phyloP scores from a whole-genome alignment of 2,797 vertebrate genomes.

The Sebastes elongatus region DNA sequence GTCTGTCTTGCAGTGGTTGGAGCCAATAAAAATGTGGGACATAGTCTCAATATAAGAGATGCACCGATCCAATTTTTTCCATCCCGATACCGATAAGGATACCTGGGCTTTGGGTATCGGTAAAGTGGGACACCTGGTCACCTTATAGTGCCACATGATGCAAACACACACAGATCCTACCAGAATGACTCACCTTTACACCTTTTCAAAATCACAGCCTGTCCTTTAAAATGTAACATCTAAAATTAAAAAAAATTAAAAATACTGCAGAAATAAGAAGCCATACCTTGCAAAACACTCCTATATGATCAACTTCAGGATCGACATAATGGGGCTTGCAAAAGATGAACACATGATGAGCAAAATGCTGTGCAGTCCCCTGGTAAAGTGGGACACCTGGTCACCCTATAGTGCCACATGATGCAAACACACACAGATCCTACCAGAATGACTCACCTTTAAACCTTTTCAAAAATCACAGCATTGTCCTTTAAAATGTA shows the following conservation, averaged over 20 bases:
- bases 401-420: no score
- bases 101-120: no score
- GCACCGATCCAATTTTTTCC: no score
- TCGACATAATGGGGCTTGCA: not conserved
- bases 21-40: no score
- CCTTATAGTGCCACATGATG: no score
- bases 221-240: not conserved
- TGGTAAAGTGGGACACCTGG: no score
- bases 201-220: not conserved
- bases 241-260: not conserved
- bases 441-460: constrained; percentile 16
- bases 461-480: not conserved
- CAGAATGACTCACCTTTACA: constrained; percentile 21
- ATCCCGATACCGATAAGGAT: no score
- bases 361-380: no score
- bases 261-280: not conserved
- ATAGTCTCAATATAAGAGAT: no score
- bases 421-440: not conserved
- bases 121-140: no score
- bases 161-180: not conserved
- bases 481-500: not conserved
- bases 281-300: not conserved
- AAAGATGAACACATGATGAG: not conserved
- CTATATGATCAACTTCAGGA: not conserved
- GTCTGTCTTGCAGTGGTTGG: no score